Conservation (phyloP, 2,113 vertebrate genomes). For the Acrocephalus arundinaceus region DNA sequence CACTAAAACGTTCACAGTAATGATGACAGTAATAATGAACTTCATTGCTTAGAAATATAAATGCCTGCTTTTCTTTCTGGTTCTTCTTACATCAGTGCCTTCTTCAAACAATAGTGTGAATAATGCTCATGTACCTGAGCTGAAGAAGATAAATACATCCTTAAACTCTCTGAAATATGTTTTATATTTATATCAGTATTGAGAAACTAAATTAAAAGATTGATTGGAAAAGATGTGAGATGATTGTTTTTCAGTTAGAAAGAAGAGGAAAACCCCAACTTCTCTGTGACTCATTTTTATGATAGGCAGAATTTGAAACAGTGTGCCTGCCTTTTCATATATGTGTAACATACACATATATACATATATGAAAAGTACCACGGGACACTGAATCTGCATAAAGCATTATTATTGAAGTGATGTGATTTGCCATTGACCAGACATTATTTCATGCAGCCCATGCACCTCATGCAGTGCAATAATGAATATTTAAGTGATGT, state of each 20-base stretch:
- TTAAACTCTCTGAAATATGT: not conserved
- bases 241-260: not conserved
- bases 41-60: not conserved
- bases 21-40: not conserved
- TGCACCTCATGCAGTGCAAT: not conserved
- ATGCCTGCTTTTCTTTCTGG: not conserved
- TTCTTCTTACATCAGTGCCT: not conserved
- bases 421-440: not conserved
- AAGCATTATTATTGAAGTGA: not conserved
- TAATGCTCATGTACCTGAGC: not conserved
- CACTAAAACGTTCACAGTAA: not conserved
- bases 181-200: not conserved
- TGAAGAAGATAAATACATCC: not conserved
- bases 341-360: accelerated
- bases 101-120: not conserved
- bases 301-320: not conserved
- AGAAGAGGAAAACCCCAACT: not conserved
- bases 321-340: not conserved
- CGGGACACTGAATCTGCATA: not conserved
- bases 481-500: not conserved
- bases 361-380: not conserved
- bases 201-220: not conserved
- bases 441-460: not conserved
- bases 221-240: not conserved
- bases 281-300: not conserved